Conservation (phyloP, 2,888 invertebrate genomes). For the Diloba caeruleocephala region DNA sequence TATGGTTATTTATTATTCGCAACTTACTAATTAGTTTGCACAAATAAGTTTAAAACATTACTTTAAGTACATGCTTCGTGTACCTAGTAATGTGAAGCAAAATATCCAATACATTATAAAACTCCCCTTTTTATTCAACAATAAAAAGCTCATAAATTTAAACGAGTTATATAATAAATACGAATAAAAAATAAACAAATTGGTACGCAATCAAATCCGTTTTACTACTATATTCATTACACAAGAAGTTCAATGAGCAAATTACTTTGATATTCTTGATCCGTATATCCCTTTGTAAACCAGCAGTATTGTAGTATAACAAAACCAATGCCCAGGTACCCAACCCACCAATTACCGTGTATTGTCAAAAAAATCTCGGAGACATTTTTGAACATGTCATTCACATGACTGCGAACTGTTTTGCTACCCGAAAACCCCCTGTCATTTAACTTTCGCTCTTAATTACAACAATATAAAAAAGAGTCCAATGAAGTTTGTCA, state of each 20-base stretch:
- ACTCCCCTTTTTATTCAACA: neutral
- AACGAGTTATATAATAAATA: constrained; percentile 25
- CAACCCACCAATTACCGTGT: constrained; percentile 87
- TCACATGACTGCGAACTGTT: constrained; percentile 61
- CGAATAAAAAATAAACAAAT: constrained; percentile 30
- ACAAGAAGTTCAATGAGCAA: constrained; percentile 71
- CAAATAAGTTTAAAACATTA: too few species aligned
- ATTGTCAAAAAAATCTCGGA: constrained; percentile 85
- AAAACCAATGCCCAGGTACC: constrained; percentile 87
- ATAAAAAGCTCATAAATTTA: constrained; percentile 5
- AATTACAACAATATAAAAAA: neutral
- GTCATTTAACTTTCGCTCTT: constrained; percentile 56
- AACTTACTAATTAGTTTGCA: too few species aligned
- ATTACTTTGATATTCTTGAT: constrained; percentile 81
- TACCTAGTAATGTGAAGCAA: too few species aligned
- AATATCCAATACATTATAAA: too few species aligned
- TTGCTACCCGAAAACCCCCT: constrained; percentile 14
- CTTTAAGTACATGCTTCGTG: too few species aligned
- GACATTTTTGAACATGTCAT: constrained; percentile 88
- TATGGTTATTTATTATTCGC: too few species aligned
- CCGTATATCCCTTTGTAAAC: constrained; percentile 75
- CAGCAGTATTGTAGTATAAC: constrained; percentile 80
- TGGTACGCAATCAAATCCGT: constrained; percentile 57
- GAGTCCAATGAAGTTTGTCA: neutral
- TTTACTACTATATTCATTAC: constrained; percentile 66